phyloP scores from a whole-genome alignment of 2,113 vertebrate genomes.

The Psophia crepitans region DNA sequence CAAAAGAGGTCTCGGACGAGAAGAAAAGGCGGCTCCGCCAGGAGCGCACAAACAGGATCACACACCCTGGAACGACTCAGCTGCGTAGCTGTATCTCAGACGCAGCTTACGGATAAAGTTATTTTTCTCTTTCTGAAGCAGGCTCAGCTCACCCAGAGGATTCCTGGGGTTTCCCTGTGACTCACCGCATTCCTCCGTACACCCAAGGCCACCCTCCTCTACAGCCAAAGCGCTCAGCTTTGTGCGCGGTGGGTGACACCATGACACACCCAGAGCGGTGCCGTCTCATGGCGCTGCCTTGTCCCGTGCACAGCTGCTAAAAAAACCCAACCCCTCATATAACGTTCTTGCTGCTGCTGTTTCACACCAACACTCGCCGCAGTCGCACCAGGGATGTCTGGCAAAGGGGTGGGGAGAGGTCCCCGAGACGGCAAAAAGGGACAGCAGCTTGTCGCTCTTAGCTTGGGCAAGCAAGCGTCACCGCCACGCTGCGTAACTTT shows the following conservation, averaged over 20 bases:
- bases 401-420: not conserved
- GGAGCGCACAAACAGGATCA: not conserved
- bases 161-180: not conserved
- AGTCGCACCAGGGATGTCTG: not conserved
- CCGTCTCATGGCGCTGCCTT: not conserved
- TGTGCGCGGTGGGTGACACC: not conserved
- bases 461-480: accelerated
- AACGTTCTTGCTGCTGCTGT: not conserved
- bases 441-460: not conserved
- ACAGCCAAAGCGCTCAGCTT: accelerated
- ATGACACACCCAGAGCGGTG: accelerated
- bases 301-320: not conserved
- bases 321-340: not conserved
- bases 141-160: not conserved
- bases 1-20: not conserved
- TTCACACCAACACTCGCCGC: not conserved
- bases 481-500: accelerated
- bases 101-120: not conserved
- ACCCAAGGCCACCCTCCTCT: not conserved
- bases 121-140: not conserved
- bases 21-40: not conserved
- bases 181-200: not conserved
- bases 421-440: not conserved
- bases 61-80: not conserved
- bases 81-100: not conserved